Conservation (phyloP, 2,888 invertebrate species). For the Carabus problematicus region DNA sequence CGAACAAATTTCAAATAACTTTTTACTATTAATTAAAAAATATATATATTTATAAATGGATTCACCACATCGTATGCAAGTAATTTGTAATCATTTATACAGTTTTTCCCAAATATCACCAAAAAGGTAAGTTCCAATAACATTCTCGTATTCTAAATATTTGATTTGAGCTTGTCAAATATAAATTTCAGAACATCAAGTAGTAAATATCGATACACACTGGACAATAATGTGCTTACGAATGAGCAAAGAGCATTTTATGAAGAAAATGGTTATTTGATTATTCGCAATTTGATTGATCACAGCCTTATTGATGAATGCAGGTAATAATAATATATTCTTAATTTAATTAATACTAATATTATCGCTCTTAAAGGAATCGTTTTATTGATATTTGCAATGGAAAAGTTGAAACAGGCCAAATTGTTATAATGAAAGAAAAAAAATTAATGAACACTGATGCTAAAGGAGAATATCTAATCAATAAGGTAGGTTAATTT, state of each 20-base stretch:
- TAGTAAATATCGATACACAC: conserved; percentile 55
- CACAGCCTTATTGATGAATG: conserved; percentile 71
- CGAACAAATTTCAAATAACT: too few species aligned
- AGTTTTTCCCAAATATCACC: background rate
- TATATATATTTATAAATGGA: conserved; percentile 4
- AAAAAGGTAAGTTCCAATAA: background rate
- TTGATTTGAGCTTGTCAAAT: conserved; percentile 66
- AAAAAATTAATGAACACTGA: conserved; percentile 67
- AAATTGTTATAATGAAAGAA: conserved; percentile 74
- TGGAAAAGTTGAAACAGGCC: conserved; percentile 63
- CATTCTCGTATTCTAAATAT: too few species aligned
- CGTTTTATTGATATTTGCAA: conserved; percentile 76
- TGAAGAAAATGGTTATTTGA: conserved; percentile 81
- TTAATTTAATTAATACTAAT: background rate
- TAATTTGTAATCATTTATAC: conserved; percentile 36
- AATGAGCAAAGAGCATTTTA: conserved; percentile 73
- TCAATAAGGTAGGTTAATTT: conserved; percentile 67
- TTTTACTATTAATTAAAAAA: too few species aligned
- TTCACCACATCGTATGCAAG: conserved; percentile 16
- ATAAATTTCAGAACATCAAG: conserved; percentile 57
- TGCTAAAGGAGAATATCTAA: conserved; percentile 69
- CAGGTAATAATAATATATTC: conserved; percentile 61
- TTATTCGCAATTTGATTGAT: conserved; percentile 76
- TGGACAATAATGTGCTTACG: conserved; percentile 59
- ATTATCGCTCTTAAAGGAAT: conserved; percentile 60